Evolutionary conservation across 2,113 vertebrate species (phyloP), one percentile per base, ranked within the genome.

Genomic region (Hippoglossus stenolepis): DNA sequence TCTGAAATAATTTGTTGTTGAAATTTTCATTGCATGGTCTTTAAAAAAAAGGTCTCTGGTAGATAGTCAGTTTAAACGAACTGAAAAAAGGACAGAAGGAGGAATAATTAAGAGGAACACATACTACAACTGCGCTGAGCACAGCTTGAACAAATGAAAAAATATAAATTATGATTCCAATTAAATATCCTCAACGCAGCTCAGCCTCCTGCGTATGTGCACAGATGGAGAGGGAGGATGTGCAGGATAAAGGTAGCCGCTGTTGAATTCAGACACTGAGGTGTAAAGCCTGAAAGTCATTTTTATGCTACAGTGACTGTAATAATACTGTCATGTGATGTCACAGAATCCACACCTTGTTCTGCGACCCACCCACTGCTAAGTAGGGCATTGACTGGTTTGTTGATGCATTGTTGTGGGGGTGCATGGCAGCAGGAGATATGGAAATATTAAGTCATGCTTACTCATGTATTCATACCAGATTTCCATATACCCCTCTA

Each of bases 301-400:
- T 54, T 6, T 54, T n/a, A 54, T 54, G 51, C 51, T n/a, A 54
- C n/a, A 54, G 51, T n/a, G 15, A 49, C 1, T 17, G 11, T 43
- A 66, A 47, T 12, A 21, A 73, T n/a, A 14, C 3, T 43, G 15
- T 31, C 47, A 60, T 70, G 21, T 53, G 54, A 2, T 54, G 18
- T n/a, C 51, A n/a, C n/a, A 62, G 26, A 79, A 82, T 67, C 53
- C 51, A 58, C 68, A 72, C 56, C 51, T 43, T 60, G 57, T 59
- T 82, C 24, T 71, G 66, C 35, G 63, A 62, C 68, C 65, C 54
- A 71, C 17, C 67, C 61, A 43, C 72, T 64, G 70, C 72, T 81
- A 79, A 73, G 73, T 60, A 66, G 79, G 73, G 24, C 81, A 87
- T 31, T 53, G 62, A 58, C 45, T 28, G 47, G 49, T 63, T 80